These are phyloP conservation scores for Cheilinus undulatus DNA, from an alignment of 2,113 vertebrate genomes.

Conservation along the genomic window DNA sequence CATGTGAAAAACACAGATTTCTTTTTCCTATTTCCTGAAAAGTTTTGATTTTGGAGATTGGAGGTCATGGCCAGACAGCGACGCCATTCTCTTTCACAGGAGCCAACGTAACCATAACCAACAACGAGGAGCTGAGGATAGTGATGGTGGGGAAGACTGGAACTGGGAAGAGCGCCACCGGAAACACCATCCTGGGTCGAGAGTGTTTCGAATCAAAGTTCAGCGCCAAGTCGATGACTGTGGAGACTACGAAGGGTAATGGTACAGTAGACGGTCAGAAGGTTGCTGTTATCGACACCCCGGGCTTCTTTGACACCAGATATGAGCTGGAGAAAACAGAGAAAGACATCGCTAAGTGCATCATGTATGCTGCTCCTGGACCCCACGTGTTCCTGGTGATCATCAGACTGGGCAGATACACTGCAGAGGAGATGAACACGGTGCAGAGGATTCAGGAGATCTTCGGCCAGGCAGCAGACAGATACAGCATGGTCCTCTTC, in stretches of 20 bases:
- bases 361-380: conserved; percentile 15
- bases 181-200: too few relatives aligned
- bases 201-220: neutral
- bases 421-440: too few relatives aligned
- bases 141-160: conserved; percentile 25
- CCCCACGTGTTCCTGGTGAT: conserved; percentile 33
- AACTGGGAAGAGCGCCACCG: conserved; percentile 8
- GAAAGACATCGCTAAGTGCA: neutral
- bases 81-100: neutral
- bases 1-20: too few relatives aligned
- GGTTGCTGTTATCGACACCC: conserved; percentile 23
- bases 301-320: conserved; percentile 18
- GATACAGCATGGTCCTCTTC: too few relatives aligned
- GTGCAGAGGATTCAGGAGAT: too few relatives aligned
- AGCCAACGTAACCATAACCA: neutral
- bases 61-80: too few relatives aligned
- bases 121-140: neutral
- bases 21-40: too few relatives aligned
- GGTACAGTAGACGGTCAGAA: neutral
- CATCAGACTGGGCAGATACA: conserved; percentile 6
- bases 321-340: neutral
- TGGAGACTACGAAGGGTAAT: neutral
- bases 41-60: too few relatives aligned
- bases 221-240: neutral
- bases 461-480: too few relatives aligned